Percentiles rank a stretch among this genome's conserved stretches.
Evolutionary conservation across 2,113 vertebrate genomes (phyloP).

Genomic region (Otis tarda): DNA sequence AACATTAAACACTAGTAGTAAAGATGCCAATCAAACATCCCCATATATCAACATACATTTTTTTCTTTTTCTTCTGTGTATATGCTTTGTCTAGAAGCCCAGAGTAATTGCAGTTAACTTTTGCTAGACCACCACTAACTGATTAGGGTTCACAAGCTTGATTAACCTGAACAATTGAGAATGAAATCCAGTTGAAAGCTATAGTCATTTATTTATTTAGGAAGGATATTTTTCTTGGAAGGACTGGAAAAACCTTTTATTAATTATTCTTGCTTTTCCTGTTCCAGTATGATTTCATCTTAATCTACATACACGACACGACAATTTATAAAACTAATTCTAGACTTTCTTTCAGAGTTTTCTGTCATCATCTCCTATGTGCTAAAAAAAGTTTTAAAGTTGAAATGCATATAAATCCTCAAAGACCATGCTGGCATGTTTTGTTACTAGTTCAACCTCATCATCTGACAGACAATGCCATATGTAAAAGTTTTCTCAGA

Average conservation of each 20-base stretch:
- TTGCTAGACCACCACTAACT: background rate
- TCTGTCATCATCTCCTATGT: background rate
- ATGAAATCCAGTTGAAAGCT: background rate
- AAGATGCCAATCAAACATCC: background rate
- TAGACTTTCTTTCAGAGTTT: background rate
- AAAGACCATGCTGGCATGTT: background rate
- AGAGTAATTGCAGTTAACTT: background rate
- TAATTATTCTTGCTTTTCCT: background rate
- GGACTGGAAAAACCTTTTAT: background rate
- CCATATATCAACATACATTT: background rate
- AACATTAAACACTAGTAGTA: background rate
- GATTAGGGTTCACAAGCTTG: background rate
- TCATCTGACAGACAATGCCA: background rate
- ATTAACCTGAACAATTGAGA: background rate
- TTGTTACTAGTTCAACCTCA: background rate
- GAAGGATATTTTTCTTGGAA: background rate
- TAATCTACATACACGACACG: rapidly evolving
- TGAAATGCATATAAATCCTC: background rate
- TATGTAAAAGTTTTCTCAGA: background rate
- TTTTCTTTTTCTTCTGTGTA: background rate
- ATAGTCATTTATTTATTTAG: background rate
- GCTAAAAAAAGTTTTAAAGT: conserved; percentile 15
- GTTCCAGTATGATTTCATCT: background rate
- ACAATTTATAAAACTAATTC: background rate
- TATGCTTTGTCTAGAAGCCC: background rate